phyloP scores from a whole-genome alignment of 2,797 vertebrate species.

The Rallus crepitans region DNA sequence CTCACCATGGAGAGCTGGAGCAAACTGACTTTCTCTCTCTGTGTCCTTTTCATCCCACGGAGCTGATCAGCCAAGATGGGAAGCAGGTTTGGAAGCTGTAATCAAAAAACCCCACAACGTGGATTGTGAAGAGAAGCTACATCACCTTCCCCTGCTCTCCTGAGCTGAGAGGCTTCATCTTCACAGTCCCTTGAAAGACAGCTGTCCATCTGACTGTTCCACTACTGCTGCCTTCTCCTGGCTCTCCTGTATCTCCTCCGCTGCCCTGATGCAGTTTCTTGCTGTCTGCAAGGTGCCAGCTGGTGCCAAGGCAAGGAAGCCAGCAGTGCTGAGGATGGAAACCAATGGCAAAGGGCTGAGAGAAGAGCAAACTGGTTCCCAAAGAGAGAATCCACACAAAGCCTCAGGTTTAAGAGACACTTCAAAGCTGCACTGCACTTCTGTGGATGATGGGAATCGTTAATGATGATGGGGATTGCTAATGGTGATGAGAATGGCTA shows the following conservation, averaged over 20 bases:
- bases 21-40: neutral
- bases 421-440: neutral
- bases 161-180: neutral
- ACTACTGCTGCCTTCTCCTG: neutral
- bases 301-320: neutral
- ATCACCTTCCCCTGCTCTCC: neutral
- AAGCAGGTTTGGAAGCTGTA: neutral
- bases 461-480: accelerated
- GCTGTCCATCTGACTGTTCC: neutral
- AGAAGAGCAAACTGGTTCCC: neutral
- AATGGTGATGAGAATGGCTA: too few relatives aligned
- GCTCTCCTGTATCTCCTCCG: neutral
- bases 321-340: neutral
- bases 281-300: accelerated
- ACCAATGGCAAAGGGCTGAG: neutral
- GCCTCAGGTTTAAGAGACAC: neutral
- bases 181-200: neutral
- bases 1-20: neutral
- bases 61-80: neutral
- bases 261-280: neutral
- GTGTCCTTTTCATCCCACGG: neutral
- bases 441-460: neutral
- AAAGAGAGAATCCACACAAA: neutral
- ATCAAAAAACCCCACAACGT: neutral
- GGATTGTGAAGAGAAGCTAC: neutral